Evolutionary conservation across 2,888 invertebrate species (phyloP).

Genomic region (Nesidiocoris tenuis): DNA sequence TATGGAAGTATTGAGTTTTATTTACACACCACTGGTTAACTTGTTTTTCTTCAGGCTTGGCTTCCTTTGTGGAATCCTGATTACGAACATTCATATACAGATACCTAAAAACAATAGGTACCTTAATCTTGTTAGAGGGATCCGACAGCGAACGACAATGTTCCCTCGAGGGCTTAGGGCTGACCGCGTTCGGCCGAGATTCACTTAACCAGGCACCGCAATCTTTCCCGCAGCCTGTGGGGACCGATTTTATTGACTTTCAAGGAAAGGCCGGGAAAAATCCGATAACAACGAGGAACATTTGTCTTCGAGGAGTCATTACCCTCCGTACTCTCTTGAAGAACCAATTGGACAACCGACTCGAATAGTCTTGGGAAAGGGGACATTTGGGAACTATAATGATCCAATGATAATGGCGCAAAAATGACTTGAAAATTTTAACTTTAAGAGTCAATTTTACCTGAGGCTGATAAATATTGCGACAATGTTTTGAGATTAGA

Average conservation of each 20-base stretch:
- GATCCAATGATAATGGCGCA: no score
- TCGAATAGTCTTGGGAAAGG: neutral
- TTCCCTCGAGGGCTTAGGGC: constrained; percentile 15
- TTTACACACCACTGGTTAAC: no score
- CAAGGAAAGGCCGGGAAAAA: neutral
- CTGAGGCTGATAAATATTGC: no score
- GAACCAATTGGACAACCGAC: no score
- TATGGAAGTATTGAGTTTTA: no score
- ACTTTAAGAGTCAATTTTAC: no score
- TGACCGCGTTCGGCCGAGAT: constrained; percentile 22
- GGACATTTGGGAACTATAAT: neutral
- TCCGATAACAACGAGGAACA: constrained; percentile 4
- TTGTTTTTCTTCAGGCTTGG: no score
- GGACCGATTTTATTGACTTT: constrained; percentile 25
- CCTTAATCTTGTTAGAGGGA: constrained; percentile 15
- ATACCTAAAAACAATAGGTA: no score
- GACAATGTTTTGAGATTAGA: no score
- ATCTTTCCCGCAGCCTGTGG: constrained; percentile 9
- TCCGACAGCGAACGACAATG: neutral
- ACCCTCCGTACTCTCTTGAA: neutral
- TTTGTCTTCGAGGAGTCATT: constrained; percentile 4
- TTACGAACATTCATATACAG: no score
- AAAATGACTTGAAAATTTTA: no score
- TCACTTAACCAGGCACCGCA: constrained; percentile 31
- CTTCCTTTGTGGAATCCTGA: no score